A percentile compares a stretch with the other conserved stretches of the same genome.
Evolutionary conservation across 2,113 vertebrate species (phyloP).

Genomic region (Ranitomeya imitator): DNA sequence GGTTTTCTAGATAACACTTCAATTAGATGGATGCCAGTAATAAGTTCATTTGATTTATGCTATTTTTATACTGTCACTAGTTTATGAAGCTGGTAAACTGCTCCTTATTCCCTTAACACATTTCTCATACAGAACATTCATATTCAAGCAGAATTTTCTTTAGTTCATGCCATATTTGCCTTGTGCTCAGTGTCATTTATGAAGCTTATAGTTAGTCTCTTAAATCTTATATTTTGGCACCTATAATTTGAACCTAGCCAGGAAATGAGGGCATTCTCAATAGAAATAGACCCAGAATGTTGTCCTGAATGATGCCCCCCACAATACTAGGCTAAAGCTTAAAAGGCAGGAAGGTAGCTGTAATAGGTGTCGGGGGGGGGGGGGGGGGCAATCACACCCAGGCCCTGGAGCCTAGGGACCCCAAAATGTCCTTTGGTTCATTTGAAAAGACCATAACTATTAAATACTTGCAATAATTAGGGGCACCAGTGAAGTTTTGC

Average conservation of each 20-base stretch:
- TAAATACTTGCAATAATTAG: no score
- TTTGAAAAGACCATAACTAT: no score
- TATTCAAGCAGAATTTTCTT: background rate
- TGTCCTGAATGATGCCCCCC: no score
- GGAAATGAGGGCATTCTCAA: no score
- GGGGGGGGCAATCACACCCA: no score
- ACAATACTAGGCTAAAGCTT: no score
- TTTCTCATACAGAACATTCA: background rate
- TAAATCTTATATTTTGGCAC: background rate
- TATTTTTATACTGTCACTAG: conserved; percentile 22
- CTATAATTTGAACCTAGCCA: background rate
- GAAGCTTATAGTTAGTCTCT: background rate
- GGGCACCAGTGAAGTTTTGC: no score
- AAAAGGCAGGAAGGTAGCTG: no score
- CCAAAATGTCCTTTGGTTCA: no score
- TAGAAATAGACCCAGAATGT: no score
- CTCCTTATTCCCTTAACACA: conserved; percentile 11
- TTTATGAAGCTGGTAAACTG: conserved; percentile 20
- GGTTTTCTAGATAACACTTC: conserved; percentile 37
- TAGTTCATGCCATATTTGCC: background rate
- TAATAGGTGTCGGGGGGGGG: no score
- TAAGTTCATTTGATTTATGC: conserved; percentile 36
- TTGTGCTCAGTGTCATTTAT: background rate
- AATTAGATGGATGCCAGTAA: conserved; percentile 40
- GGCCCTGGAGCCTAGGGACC: no score